Evolutionary conservation across 2,113 vertebrate species (phyloP).

Genomic region (Crotalus horridus): DNA sequence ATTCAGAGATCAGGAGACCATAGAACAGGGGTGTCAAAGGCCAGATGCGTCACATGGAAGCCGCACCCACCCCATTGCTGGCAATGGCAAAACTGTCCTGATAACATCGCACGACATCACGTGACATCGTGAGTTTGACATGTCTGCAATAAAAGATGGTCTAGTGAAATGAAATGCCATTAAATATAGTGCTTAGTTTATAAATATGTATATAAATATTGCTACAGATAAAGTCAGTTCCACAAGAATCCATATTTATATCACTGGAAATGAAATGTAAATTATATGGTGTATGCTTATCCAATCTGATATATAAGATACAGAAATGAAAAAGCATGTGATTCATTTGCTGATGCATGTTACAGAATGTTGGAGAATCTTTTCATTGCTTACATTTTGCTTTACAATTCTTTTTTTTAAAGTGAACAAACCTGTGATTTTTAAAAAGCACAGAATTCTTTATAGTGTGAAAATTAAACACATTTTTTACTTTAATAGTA

Average conservation of each 20-base stretch:
- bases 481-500: neutral
- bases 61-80: too few relatives aligned
- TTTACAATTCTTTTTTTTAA: neutral
- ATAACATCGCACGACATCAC: too few relatives aligned
- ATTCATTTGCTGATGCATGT: neutral
- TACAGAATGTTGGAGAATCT: neutral
- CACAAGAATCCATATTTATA: neutral
- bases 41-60: too few relatives aligned
- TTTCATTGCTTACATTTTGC: neutral
- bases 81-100: too few relatives aligned
- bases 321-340: neutral
- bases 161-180: neutral
- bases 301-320: neutral
- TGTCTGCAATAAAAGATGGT: neutral
- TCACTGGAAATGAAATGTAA: neutral
- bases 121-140: too few relatives aligned
- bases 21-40: too few relatives aligned
- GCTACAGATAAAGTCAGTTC: neutral
- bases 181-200: neutral
- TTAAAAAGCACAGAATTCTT: slow-evolving; percentile 21
- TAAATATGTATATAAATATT: neutral
- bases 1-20: neutral
- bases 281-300: neutral
- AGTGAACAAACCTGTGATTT: slow-evolving; percentile 36
- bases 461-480: neutral